Percentiles rank a stretch among this genome's conserved stretches.
These are phyloP conservation scores for Centropyge bicolor DNA, from an alignment of 2,797 vertebrate species.

Conservation along the genomic window DNA sequence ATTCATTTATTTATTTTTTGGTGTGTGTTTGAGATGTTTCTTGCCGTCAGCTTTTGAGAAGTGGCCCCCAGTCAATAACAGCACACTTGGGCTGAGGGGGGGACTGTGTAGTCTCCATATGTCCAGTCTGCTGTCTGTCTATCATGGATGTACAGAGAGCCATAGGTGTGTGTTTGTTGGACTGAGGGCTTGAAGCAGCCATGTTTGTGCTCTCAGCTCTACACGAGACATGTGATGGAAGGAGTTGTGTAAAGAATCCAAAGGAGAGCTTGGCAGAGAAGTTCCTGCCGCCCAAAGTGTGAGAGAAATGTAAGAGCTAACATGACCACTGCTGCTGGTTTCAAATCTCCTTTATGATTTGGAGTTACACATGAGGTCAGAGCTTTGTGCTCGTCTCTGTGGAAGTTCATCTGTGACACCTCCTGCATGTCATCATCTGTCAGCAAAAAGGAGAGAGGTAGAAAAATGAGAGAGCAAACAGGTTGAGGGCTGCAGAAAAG, in stretches of 20 bases:
- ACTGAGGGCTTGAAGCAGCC: too few species aligned
- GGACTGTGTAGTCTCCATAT: too few species aligned
- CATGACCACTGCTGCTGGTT: neutral
- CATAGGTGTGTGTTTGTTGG: too few species aligned
- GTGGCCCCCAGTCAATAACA: too few species aligned
- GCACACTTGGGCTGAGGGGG: too few species aligned
- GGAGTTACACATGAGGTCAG: neutral
- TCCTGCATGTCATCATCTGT: conserved; percentile 33
- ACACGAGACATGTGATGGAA: neutral
- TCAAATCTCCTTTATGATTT: neutral
- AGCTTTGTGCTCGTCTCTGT: conserved; percentile 14
- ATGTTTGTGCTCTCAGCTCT: neutral
- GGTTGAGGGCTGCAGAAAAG: conserved; percentile 13
- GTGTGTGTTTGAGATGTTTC: too few species aligned
- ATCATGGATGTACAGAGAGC: too few species aligned
- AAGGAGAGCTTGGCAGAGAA: neutral
- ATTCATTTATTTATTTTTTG: too few species aligned
- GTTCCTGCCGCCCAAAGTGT: neutral
- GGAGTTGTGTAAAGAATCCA: neutral
- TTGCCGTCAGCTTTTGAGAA: too few species aligned
- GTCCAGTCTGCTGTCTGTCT: too few species aligned
- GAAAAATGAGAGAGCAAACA: neutral
- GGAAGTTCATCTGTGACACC: conserved; percentile 40
- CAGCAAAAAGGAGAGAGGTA: conserved; percentile 16
- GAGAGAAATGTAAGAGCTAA: neutral